These are phyloP conservation scores for Acrocephalus scirpaceus DNA, from an alignment of 2,797 vertebrate genomes.

Conservation along the genomic window DNA sequence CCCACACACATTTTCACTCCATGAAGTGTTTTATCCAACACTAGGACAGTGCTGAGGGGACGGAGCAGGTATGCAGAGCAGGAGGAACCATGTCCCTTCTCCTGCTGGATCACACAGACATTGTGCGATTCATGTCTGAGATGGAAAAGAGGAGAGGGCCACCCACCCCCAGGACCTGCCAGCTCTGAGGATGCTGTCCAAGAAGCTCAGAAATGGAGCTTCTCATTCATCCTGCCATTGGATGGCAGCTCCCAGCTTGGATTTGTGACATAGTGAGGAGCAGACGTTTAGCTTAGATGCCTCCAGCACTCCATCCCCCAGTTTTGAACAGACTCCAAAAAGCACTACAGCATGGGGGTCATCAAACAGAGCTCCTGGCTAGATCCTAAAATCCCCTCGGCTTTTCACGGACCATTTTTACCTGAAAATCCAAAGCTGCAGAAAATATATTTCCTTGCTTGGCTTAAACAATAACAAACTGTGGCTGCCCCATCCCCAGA, in stretches of 20 bases:
- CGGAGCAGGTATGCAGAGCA: neutral
- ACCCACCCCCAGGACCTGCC: neutral
- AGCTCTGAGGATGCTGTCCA: neutral
- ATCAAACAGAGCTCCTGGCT: neutral
- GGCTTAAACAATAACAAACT: neutral
- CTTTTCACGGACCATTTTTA: neutral
- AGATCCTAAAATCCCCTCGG: neutral
- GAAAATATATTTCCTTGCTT: neutral
- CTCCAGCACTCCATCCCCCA: accelerated
- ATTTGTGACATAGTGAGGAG: neutral
- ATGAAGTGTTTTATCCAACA: neutral
- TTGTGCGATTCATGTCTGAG: neutral
- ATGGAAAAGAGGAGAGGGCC: neutral
- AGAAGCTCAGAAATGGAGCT: neutral
- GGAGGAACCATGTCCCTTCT: neutral
- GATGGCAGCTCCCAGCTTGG: neutral
- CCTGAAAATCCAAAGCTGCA: neutral
- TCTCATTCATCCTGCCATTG: accelerated
- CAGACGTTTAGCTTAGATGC: neutral
- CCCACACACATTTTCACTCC: accelerated
- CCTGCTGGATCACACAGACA: accelerated
- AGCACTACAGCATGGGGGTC: neutral
- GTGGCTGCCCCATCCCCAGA: neutral
- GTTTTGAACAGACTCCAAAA: neutral
- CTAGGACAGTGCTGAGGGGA: neutral